Percentiles rank a stretch among this genome's conserved stretches.
These are phyloP conservation scores for Seriola rivoliana DNA, from an alignment of 2,113 vertebrate genomes.

Conservation along the genomic window DNA sequence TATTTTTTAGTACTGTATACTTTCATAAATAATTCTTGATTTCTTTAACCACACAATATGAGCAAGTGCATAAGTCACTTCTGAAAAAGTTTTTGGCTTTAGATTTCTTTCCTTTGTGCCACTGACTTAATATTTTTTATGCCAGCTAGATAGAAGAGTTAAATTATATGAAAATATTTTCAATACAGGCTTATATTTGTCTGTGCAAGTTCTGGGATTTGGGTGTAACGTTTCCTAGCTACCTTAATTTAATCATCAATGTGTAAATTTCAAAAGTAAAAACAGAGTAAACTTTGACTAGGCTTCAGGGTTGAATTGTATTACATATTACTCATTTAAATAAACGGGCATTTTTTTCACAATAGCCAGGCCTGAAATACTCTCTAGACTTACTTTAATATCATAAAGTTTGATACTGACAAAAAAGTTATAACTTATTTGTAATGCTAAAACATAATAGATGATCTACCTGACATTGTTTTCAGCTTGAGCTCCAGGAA, in stretches of 20 bases:
- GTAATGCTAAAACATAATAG: background rate
- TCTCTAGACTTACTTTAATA: background rate
- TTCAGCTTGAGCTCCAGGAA: background rate
- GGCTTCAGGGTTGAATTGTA: no score
- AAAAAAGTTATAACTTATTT: background rate
- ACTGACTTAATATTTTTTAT: background rate
- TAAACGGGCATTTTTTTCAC: no score
- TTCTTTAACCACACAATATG: no score
- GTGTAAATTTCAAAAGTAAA: no score
- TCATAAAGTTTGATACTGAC: background rate
- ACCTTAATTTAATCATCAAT: no score
- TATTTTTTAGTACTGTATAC: background rate
- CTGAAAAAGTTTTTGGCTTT: background rate
- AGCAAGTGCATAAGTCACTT: no score
- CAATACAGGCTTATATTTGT: background rate
- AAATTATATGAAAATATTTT: background rate
- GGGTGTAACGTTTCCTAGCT: no score
- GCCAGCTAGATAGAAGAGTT: background rate
- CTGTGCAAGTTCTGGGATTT: no score
- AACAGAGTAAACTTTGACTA: no score
- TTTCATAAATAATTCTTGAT: no score
- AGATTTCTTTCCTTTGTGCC: background rate
- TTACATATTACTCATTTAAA: no score
- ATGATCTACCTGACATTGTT: slow-evolving; percentile 7
- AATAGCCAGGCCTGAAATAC: background rate